Percentiles rank a stretch among this genome's conserved stretches.
phyloP scores from a whole-genome alignment of 30 jellyfish, hydroid and myxozoan species.

The Mastigias papua region DNA sequence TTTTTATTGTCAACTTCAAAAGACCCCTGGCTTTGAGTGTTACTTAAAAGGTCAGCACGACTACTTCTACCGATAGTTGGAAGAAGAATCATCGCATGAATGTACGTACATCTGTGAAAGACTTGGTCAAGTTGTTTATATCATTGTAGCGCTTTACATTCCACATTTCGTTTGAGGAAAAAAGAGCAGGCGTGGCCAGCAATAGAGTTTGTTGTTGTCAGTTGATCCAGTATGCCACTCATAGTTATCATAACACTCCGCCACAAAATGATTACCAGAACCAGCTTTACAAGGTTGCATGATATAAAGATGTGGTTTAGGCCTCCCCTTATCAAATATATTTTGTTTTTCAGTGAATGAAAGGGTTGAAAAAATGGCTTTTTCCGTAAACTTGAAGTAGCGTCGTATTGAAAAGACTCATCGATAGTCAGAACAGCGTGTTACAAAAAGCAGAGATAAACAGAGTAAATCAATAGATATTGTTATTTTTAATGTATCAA shows the following conservation, averaged over 20 bases:
- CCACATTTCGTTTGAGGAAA: conserved; percentile 36
- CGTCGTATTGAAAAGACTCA: conserved; percentile 22
- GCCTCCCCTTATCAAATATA: conserved; percentile 46
- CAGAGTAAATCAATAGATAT: neutral
- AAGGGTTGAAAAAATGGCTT: conserved; percentile 43
- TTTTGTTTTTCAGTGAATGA: conserved; percentile 24
- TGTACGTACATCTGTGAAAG: conserved; percentile 25
- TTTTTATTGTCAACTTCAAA: neutral
- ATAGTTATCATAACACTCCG: conserved; percentile 8
- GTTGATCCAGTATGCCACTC: conserved; percentile 57
- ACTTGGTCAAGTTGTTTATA: conserved; percentile 23
- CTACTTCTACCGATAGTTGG: conserved; percentile 23
- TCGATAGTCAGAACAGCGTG: conserved; percentile 12
- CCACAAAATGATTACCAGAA: conserved; percentile 10
- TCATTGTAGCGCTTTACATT: conserved; percentile 16
- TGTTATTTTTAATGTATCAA: no score
- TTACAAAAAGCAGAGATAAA: neutral
- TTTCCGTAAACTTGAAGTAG: conserved; percentile 21
- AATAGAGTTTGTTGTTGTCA: conserved; percentile 19
- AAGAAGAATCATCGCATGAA: conserved; percentile 37
- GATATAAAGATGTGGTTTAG: conserved; percentile 32
- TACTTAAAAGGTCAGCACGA: conserved; percentile 22
- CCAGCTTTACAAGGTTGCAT: conserved; percentile 55
- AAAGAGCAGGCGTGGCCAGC: conserved; percentile 60
- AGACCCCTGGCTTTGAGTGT: conserved; percentile 53